These are phyloP conservation scores for Acanthaster planci DNA, from an alignment of 35 echinoderm and acorn worm species.

Conservation along the genomic window DNA sequence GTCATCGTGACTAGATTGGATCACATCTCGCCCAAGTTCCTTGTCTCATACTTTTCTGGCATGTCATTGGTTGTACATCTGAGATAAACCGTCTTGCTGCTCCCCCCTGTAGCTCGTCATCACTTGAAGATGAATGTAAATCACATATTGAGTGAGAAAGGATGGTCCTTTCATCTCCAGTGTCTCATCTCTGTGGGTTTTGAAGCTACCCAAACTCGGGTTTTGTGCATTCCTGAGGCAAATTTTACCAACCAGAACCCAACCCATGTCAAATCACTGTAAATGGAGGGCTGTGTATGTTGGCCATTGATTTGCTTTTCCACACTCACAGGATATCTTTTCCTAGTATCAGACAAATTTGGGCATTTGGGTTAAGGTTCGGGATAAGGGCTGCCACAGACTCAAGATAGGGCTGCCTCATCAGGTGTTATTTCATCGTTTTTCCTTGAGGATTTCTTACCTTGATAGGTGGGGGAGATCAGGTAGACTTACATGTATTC, in stretches of 20 bases:
- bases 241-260: conserved; percentile 34
- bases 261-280: conserved; percentile 25
- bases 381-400: background rate
- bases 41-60: background rate
- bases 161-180: conserved; percentile 44
- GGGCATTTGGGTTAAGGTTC: background rate
- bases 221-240: conserved; percentile 6
- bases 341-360: conserved; percentile 35
- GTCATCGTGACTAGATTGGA: background rate
- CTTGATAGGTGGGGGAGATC: conserved; percentile 21
- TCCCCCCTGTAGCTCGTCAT: background rate
- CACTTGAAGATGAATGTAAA: conserved; percentile 20
- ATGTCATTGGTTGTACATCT: background rate
- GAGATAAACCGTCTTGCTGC: background rate
- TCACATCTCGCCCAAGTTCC: background rate
- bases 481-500: conserved; percentile 29
- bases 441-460: conserved; percentile 33
- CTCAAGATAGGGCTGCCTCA: conserved; percentile 7
- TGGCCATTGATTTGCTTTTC: conserved; percentile 46
- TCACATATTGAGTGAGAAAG: background rate
- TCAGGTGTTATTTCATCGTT: conserved; percentile 45
- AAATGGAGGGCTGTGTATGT: conserved; percentile 36
- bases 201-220: conserved; percentile 30
- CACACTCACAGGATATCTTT: conserved; percentile 36
- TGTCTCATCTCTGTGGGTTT: background rate